Conservation (phyloP, 2,888 invertebrate genomes). For the Macrophya alboannulata region DNA sequence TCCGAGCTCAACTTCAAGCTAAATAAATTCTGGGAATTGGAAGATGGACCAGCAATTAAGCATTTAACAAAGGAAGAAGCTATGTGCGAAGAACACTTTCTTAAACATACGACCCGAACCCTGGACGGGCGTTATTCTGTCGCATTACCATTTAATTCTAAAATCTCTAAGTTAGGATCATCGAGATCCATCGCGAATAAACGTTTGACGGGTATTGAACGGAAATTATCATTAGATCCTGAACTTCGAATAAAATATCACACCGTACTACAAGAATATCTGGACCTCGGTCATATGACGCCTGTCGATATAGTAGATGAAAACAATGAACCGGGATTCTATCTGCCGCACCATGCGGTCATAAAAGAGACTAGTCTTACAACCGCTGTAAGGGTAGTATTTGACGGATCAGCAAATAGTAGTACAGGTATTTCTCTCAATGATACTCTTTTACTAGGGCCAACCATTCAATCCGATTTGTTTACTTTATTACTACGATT, state of each 20-base stretch:
- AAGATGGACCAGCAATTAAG: background rate
- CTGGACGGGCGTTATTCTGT: conserved; percentile 54
- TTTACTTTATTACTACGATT: too few relatives aligned
- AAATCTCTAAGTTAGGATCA: background rate
- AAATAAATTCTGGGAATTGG: background rate
- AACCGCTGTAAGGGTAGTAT: conserved; percentile 1
- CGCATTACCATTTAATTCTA: background rate
- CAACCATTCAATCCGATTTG: too few relatives aligned
- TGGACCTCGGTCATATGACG: conserved; percentile 58
- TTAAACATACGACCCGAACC: background rate
- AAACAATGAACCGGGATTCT: background rate
- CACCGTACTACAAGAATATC: conserved; percentile 56
- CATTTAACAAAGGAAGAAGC: background rate
- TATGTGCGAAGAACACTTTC: background rate
- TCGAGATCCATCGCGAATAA: conserved; percentile 8
- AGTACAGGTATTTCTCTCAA: too few relatives aligned
- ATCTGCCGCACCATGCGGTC: conserved; percentile 28
- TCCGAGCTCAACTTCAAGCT: background rate
- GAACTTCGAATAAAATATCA: conserved; percentile 13
- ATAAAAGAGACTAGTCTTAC: background rate
- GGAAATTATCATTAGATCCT: background rate
- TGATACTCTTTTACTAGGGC: too few relatives aligned
- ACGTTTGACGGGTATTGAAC: conserved; percentile 4
- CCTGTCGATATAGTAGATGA: background rate
- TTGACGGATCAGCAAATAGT: conserved; percentile 45